phyloP scores from a whole-genome alignment of 2,888 invertebrate genomes.

The Philereme vetulata region DNA sequence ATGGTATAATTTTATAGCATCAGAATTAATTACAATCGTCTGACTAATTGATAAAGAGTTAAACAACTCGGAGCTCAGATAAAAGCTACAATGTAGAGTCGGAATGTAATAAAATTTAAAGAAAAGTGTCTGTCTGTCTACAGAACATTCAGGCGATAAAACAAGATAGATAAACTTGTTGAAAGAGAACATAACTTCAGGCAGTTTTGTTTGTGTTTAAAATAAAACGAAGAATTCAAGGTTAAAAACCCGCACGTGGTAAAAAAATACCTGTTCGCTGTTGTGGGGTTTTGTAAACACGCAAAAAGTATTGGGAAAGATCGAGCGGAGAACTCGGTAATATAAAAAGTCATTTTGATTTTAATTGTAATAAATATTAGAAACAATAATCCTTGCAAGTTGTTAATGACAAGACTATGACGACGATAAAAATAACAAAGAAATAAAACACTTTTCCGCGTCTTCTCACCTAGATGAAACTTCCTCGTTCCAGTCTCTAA shows the following conservation, averaged over 20 bases:
- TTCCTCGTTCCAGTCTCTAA: constrained; percentile 34
- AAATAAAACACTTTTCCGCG: constrained; percentile 22
- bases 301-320: constrained; percentile 12
- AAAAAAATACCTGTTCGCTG: constrained; percentile 14
- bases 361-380: neutral
- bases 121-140: neutral
- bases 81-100: neutral
- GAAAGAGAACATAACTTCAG: constrained; percentile 16
- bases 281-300: constrained; percentile 3
- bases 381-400: neutral
- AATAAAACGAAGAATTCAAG: constrained; percentile 22
- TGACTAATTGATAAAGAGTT: constrained; percentile 14
- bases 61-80: neutral
- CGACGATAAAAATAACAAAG: constrained; percentile 9
- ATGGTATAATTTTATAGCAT: constrained; percentile 12
- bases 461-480: constrained; percentile 28
- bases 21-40: constrained; percentile 8
- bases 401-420: neutral
- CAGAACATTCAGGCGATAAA: constrained; percentile 11
- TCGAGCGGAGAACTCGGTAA: neutral
- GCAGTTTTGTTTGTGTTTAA: constrained; percentile 11
- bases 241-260: constrained; percentile 18
- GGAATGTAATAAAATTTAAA: constrained; percentile 3
- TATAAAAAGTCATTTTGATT: neutral
- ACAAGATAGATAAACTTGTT: constrained; percentile 10